Evolutionary conservation across 2,113 vertebrate species (phyloP).

Genomic region (Phasianus colchicus): DNA sequence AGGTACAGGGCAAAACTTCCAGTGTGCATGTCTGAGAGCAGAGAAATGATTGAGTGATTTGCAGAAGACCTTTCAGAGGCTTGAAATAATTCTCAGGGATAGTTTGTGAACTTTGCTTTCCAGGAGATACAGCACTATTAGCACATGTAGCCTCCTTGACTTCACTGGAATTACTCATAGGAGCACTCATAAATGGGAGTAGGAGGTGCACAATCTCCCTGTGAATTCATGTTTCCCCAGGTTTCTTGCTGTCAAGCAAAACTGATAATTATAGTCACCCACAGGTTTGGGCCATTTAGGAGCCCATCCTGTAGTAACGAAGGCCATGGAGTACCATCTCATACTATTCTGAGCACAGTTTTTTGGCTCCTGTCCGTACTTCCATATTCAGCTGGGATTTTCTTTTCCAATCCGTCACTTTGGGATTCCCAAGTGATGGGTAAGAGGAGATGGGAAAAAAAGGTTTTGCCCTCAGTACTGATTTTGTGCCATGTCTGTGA

Average conservation of each 20-base stretch:
- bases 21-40: background rate
- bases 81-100: background rate
- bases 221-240: background rate
- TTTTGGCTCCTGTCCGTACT: background rate
- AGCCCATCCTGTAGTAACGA: background rate
- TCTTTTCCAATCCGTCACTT: background rate
- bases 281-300: background rate
- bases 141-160: background rate
- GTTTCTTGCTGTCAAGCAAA: background rate
- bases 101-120: background rate
- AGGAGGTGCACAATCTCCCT: background rate
- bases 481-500: background rate
- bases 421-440: background rate
- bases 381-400: background rate
- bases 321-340: background rate
- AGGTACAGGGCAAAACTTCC: background rate
- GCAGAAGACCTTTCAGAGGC: background rate
- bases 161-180: background rate
- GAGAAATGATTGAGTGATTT: background rate
- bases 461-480: background rate
- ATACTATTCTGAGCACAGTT: background rate
- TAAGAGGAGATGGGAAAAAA: background rate
- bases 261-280: conserved; percentile 32
- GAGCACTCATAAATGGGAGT: background rate
- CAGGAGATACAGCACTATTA: background rate